Base-by-base conservation (phyloP, 2,888 invertebrate genomes). In the Argyresthia albistria region DNA sequence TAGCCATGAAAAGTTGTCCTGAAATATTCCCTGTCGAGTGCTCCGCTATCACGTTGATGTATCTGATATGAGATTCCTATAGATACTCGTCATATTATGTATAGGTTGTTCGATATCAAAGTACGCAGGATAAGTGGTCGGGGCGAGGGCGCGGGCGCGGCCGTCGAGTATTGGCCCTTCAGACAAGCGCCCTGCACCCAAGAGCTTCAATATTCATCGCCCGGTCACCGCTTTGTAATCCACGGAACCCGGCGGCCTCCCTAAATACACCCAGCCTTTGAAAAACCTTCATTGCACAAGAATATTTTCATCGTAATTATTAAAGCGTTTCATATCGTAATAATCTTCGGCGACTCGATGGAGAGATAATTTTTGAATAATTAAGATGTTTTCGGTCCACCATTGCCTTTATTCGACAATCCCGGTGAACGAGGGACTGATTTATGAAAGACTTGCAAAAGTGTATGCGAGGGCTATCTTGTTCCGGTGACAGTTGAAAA, bases 91-190 rank as follows among this genome's bases (percentile, higher is more conserved):
- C 1, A 46, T n/a, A n/a, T n/a, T n/a, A n/a, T n/a, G n/a, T n/a
- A 48, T 48, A 36, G 48, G 48, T 37, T 48, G 37, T 48, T 48
- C 25, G 48, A 37, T 48, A 48, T 48, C 48, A 36, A 37, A 15
- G 37, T 12, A 35, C 35, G 35, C 47, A 47, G 12, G 15, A 12
- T 46, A 46, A 37, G 48, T 36, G 37, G 48, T 9, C 9, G 48
- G 37, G n/a, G 47, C 14, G 37, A 68, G 65, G 69, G 63, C 65
- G 63, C 77, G 15, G 9, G 37, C 10, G n/a, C 67, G 66, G 69
- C 63, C 66, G 63, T 78, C 71, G 64, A 83, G 81, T 73, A 74
- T 73, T 71, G 66, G 75, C 66, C 67, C 84, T 83, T 60, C 69
- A 82, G 73, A 76, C 74, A 60, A 78, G 78, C 72, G 71, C 77